These are phyloP conservation scores for Stenichneumon culpator DNA, from an alignment of 2,888 invertebrate species.

Conservation along the genomic window DNA sequence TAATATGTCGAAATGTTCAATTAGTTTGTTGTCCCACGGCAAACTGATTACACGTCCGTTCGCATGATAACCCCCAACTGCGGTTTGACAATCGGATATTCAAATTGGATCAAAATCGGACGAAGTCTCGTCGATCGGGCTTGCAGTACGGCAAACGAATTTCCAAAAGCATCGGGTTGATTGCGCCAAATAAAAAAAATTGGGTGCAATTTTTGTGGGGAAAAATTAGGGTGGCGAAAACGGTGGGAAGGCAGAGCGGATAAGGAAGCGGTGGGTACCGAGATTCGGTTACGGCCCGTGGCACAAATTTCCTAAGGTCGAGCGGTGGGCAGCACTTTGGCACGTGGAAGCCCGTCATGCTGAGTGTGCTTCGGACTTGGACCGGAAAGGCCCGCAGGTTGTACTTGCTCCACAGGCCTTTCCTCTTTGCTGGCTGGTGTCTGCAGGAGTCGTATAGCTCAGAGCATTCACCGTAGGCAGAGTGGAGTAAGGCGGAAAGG, in stretches of 20 bases:
- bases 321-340: constrained; percentile 42
- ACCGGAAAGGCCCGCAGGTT: constrained; percentile 26
- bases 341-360: constrained; percentile 37
- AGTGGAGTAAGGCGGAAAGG: constrained; percentile 51
- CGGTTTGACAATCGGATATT: constrained; percentile 13
- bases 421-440: constrained; percentile 33
- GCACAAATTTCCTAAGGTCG: constrained; percentile 36
- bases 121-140: not conserved
- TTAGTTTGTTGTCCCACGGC: constrained; percentile 23
- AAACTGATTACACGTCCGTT: constrained; percentile 8
- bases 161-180: not conserved
- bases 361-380: constrained; percentile 38
- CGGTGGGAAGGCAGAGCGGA: not conserved
- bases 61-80: not conserved
- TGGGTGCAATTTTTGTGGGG: not conserved
- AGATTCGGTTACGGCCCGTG: not conserved
- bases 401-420: constrained; percentile 22
- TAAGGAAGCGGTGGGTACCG: not conserved
- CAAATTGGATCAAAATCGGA: not conserved
- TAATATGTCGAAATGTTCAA: constrained; percentile 27
- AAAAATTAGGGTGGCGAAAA: not conserved
- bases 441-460: constrained; percentile 3
- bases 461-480: constrained; percentile 21
- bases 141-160: not conserved
- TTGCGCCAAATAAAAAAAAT: not conserved